phyloP scores from a whole-genome alignment of 2,888 invertebrate species.

The Pterostichus niger region DNA sequence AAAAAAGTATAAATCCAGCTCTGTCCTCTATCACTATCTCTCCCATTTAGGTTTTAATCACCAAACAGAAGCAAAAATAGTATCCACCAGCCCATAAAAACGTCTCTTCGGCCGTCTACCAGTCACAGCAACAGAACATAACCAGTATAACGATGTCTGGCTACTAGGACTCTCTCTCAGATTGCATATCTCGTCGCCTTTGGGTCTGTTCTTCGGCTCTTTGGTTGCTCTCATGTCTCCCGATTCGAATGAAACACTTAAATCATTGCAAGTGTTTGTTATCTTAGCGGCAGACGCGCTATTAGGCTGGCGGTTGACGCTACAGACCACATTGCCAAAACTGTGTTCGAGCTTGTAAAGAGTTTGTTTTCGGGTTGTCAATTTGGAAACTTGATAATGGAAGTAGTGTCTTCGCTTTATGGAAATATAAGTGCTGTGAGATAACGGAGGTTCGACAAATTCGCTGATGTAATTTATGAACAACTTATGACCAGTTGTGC shows the following conservation, averaged over 20 bases:
- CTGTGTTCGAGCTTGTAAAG: constrained; percentile 37
- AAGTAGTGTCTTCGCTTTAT: constrained; percentile 32
- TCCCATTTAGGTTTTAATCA: background rate
- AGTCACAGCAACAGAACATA: background rate
- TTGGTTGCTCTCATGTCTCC: constrained; percentile 43
- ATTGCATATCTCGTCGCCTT: constrained; percentile 16
- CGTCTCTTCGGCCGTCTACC: background rate
- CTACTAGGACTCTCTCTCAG: background rate
- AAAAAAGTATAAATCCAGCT: too few species aligned
- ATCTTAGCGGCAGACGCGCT: constrained; percentile 40
- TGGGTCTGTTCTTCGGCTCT: constrained; percentile 19
- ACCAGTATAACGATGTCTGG: constrained; percentile 10
- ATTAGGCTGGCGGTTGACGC: background rate
- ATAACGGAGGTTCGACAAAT: too few species aligned
- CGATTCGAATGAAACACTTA: constrained; percentile 23
- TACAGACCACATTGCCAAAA: constrained; percentile 36
- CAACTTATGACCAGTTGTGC: too few species aligned
- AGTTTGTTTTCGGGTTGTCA: constrained; percentile 48
- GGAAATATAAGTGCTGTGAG: too few species aligned
- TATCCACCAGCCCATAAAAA: background rate
- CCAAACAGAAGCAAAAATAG: constrained; percentile 15
- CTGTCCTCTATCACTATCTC: background rate
- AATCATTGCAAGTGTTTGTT: constrained; percentile 59
- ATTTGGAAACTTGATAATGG: constrained; percentile 35
- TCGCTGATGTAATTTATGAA: too few species aligned